Percentiles rank a stretch among this genome's conserved stretches.
These are phyloP conservation scores for Coilia nasus DNA, from an alignment of 2,797 vertebrate species.

Conservation along the genomic window DNA sequence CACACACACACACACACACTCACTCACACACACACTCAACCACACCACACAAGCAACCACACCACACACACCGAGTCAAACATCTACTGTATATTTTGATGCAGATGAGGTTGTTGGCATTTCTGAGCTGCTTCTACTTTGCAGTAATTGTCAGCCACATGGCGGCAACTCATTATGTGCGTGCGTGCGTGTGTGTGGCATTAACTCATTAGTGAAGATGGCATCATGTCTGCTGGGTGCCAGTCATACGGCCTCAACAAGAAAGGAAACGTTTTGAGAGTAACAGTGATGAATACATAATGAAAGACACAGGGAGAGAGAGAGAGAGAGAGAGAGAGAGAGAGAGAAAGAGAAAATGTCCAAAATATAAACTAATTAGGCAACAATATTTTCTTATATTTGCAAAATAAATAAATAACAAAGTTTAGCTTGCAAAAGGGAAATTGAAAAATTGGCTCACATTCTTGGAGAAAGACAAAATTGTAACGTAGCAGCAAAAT, in stretches of 20 bases:
- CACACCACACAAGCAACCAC: not conserved
- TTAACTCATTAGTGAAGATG: not conserved
- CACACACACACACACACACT: too few relatives aligned
- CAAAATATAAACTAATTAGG: too few relatives aligned
- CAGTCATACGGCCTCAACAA: not conserved
- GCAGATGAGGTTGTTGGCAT: not conserved
- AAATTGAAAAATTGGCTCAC: too few relatives aligned
- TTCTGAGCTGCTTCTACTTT: not conserved
- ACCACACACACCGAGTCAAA: not conserved
- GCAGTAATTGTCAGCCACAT: not conserved
- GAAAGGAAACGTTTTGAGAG: not conserved
- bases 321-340: not conserved
- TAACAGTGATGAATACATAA: not conserved
- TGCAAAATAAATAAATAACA: too few relatives aligned
- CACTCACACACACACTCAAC: not conserved
- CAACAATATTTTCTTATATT: too few relatives aligned
- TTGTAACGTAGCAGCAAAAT: too few relatives aligned
- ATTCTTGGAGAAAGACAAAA: too few relatives aligned
- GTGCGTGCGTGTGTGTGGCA: too few relatives aligned
- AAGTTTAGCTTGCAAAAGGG: too few relatives aligned
- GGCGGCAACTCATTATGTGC: not conserved
- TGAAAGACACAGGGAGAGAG: not conserved
- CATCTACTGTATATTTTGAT: not conserved
- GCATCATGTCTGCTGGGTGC: not conserved
- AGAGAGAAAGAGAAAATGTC: not conserved